These are phyloP conservation scores for Raja brachyura DNA, from an alignment of 2,113 vertebrate species.

Conservation along the genomic window DNA sequence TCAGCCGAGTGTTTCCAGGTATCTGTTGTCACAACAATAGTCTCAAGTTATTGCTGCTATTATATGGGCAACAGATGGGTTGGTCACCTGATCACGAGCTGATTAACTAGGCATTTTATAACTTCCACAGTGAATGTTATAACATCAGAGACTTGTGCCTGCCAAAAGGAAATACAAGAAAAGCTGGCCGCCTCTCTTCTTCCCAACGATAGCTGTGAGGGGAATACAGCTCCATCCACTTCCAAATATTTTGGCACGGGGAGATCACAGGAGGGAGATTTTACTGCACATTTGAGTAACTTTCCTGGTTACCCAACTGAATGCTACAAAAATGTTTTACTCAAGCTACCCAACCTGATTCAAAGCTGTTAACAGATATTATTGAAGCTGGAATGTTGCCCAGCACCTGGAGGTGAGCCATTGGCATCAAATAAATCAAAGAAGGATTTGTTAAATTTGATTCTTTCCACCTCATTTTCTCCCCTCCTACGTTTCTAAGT, in stretches of 20 bases:
- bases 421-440: neutral
- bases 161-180: conserved; percentile 32
- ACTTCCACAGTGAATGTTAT: conserved; percentile 26
- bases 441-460: conserved; percentile 20
- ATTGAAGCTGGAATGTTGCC: conserved; percentile 18
- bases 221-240: conserved; percentile 4
- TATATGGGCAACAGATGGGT: conserved; percentile 35
- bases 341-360: conserved; percentile 32
- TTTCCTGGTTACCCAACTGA: conserved; percentile 32
- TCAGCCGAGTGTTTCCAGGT: conserved; percentile 27
- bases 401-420: conserved; percentile 19
- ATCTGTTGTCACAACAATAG: conserved; percentile 34
- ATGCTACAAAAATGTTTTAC: conserved; percentile 23
- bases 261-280: conserved; percentile 29
- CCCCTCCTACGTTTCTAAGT: neutral
- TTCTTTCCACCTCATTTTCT: neutral
- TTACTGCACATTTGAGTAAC: conserved; percentile 26
- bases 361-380: conserved; percentile 27
- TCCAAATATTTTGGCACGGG: conserved; percentile 26
- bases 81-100: conserved; percentile 15
- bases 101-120: conserved; percentile 34
- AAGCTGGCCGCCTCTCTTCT: conserved; percentile 16
- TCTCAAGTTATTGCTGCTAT: conserved; percentile 23
- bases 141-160: conserved; percentile 21
- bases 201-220: conserved; percentile 28